Evolutionary conservation across 1,140 invertebrate species (phyloP).

Genomic region (Venustaconcha ellipsiformis): DNA sequence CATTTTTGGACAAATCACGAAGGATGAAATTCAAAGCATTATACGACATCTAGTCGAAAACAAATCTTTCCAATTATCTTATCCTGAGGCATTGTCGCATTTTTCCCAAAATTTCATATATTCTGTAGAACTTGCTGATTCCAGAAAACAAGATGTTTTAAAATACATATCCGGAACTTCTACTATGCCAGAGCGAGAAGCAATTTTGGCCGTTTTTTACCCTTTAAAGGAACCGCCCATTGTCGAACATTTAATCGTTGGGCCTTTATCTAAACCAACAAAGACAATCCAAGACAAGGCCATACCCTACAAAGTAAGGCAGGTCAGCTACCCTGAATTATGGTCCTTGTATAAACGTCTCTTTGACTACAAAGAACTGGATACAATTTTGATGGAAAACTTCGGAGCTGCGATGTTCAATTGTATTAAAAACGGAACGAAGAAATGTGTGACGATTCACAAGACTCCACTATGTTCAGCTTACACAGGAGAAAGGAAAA

Average conservation of each 20-base stretch:
- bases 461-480: slow-evolving; percentile 32
- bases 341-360: slow-evolving; percentile 20
- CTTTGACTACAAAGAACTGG: slow-evolving; percentile 25
- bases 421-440: slow-evolving; percentile 36
- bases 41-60: no score
- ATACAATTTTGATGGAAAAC: slow-evolving; percentile 23
- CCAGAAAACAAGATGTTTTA: slow-evolving; percentile 37
- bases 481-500: slow-evolving; percentile 23
- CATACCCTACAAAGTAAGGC: not conserved
- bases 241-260: slow-evolving; percentile 54
- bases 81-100: no score
- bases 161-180: slow-evolving; percentile 30
- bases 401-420: slow-evolving; percentile 32
- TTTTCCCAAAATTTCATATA: slow-evolving; percentile 21
- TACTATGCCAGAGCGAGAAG: slow-evolving; percentile 43
- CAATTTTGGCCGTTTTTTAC: slow-evolving; percentile 44
- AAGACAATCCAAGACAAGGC: no score
- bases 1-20: no score
- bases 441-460: slow-evolving; percentile 32
- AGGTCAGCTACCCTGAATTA: slow-evolving; percentile 25
- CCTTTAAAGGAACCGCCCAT: slow-evolving; percentile 28
- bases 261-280: slow-evolving; percentile 35
- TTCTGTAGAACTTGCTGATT: slow-evolving; percentile 29
- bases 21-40: no score
- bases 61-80: no score